Conservation (phyloP, 2,113 vertebrate genomes). For the Xiphophorus maculatus region DNA sequence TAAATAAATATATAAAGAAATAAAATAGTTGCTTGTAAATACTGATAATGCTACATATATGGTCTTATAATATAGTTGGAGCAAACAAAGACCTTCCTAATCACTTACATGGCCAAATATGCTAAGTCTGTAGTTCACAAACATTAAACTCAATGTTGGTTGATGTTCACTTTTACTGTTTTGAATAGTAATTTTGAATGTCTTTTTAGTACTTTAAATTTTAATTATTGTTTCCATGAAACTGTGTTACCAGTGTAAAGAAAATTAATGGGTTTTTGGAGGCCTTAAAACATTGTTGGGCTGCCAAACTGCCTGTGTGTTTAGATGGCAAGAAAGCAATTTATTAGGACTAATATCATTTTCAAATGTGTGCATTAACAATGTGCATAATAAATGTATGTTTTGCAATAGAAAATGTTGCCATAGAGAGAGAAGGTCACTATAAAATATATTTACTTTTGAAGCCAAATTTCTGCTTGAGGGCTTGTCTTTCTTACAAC, state of each 20-base stretch:
- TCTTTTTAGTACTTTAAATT: too few relatives aligned
- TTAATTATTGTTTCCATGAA: too few relatives aligned
- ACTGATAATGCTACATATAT: too few relatives aligned
- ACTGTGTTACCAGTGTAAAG: slow-evolving; percentile 5
- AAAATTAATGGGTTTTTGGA: not conserved
- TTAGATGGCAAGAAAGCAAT: not conserved
- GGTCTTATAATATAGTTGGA: too few relatives aligned
- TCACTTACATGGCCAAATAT: too few relatives aligned
- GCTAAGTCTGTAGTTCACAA: too few relatives aligned
- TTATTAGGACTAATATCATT: slow-evolving; percentile 25
- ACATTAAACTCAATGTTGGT: too few relatives aligned
- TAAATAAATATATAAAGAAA: too few relatives aligned
- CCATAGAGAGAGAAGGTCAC: not conserved
- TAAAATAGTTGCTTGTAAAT: too few relatives aligned
- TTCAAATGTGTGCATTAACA: not conserved
- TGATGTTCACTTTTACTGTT: too few relatives aligned
- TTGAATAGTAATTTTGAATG: too few relatives aligned
- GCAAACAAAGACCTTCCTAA: too few relatives aligned
- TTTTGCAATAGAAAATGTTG: not conserved
- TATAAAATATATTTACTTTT: slow-evolving; percentile 4
- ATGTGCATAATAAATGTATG: not conserved
- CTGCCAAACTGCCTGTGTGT: not conserved
- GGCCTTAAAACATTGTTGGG: not conserved
- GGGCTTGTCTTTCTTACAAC: slow-evolving; percentile 22
- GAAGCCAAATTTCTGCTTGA: slow-evolving; percentile 11